Base-by-base conservation (phyloP, 2,888 invertebrate species). In the Ennomos quercinarius region DNA sequence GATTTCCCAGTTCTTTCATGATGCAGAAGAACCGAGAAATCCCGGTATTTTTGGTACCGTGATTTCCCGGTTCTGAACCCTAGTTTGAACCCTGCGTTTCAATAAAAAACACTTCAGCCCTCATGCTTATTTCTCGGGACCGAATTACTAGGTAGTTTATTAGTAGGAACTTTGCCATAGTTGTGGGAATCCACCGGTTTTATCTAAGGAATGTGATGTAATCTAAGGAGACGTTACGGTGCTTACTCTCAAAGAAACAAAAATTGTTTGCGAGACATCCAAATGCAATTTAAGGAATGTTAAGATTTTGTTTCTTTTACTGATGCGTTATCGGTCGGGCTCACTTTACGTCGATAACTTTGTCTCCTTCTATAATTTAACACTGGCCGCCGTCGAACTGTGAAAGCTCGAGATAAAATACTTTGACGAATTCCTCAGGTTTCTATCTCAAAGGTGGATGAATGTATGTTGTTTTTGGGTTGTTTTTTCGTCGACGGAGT, bases 361-460 rank as follows among this genome's bases (percentile, higher is more conserved):
- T 80, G 84, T 86, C 80, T 45, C 38, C 38, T 77, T 77, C 76
- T 79, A 82, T 83, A 84, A 86, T 81, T 89, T 88, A 87, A 89
- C 90, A 86, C 86, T 81, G 76, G 34, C 84, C 85, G 85, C 87
- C 85, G 80, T 78, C 84, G 83, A 86, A 85, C 90, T 90, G 90
- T 88, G 89, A 91, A 89, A 84, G 86, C 78, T 72, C 68, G 70
- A 88, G 89, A 91, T 89, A 91, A 91, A 89, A 88, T 86, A 77
- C 84, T 86, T 84, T 85, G 85, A 87, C 86, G 86, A 89, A 91
- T 91, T 88, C 90, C 74, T 81, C 76, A 75, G 80, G 83, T 80
- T 83, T 83, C 82, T 77, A 78, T 76, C 80, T 81, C 83, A 85
- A 87, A 84, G 86, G 87, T 84, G 78, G 82, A 85, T 27, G 27